Base-by-base conservation (phyloP, 2,888 invertebrate genomes). In the Spialia ferax region DNA sequence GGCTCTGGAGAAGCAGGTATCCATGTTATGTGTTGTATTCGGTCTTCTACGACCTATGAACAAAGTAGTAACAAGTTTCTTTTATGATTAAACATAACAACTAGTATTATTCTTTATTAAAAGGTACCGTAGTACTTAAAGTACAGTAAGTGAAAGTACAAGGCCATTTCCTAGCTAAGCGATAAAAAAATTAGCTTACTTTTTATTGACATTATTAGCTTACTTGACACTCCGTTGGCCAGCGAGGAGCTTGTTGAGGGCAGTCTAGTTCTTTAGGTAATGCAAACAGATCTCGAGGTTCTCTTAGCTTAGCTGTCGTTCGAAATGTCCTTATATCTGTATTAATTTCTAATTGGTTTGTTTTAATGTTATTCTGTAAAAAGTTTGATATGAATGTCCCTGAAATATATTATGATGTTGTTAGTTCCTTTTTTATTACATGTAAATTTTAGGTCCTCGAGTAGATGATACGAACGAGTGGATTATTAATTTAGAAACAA, bases 201-300 rank as follows among this genome's bases (percentile, higher is more conserved):
- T 2, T 29, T 2, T 8, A 29, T 35, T 23, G 50, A 50, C 2
- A 50, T 7, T 13, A 23, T 15, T 15, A 8, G 4, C 56, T 60
- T 60, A 59, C 50, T 15, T 35, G 45, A 52, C 2, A 98, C 94
- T 98, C 98, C 54, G 97, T 96, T 20, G 98, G 98, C 97, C 97
- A 98, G 85, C 97, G 94, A 68, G 97, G 96, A 77, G 97, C 96
- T 93, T 97, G 97, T 78, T 96, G 96, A 63, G 96, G 95, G 80
- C 95, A 96, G 78, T 96, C 96, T 80, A 95, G 90, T 83, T 96
- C 96, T 82, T 95, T 96, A 69, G 96, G 96, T 74, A 96, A 89
- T 63, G 96, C 95, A 86, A 96, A 97, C 69, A 96, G 91, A 81
- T 97, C 97, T 74, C 96, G 93, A 15, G 96, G 96, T 79, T 96